These are phyloP conservation scores for Dromaius novaehollandiae DNA, from an alignment of 2,113 vertebrate genomes.

Conservation along the genomic window DNA sequence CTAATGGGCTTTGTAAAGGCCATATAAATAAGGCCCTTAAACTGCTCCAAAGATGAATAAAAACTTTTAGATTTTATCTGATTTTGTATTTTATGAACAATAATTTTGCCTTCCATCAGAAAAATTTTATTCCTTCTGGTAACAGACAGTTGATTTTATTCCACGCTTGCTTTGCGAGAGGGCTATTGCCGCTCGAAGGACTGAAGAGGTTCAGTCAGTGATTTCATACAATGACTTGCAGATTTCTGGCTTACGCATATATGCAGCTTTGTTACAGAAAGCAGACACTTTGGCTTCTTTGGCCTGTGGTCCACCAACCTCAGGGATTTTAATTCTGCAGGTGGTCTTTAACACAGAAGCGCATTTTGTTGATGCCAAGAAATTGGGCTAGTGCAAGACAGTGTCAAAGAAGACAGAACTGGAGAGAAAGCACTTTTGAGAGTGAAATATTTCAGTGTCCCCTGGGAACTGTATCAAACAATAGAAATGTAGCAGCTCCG, in stretches of 20 bases:
- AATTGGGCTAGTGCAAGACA: not conserved
- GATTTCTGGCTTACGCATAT: not conserved
- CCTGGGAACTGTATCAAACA: constrained; percentile 18
- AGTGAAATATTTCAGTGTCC: constrained; percentile 8
- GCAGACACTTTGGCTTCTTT: not conserved
- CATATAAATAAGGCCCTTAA: not conserved
- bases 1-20: not conserved
- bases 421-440: not conserved
- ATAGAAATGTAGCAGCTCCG: not conserved
- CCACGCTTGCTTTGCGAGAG: not conserved
- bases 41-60: not conserved
- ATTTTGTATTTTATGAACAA: not conserved
- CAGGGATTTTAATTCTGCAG: not conserved
- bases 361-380: not conserved
- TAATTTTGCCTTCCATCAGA: not conserved
- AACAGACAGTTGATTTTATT: not conserved
- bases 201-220: not conserved
- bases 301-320: not conserved
- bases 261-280: not conserved
- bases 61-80: not conserved
- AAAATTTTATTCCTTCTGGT: not conserved
- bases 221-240: not conserved
- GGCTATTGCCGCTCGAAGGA: not conserved
- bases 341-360: not conserved
- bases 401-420: not conserved